Evolutionary conservation across 2,888 invertebrate species (phyloP).

Genomic region (Hypsopygia costalis): DNA sequence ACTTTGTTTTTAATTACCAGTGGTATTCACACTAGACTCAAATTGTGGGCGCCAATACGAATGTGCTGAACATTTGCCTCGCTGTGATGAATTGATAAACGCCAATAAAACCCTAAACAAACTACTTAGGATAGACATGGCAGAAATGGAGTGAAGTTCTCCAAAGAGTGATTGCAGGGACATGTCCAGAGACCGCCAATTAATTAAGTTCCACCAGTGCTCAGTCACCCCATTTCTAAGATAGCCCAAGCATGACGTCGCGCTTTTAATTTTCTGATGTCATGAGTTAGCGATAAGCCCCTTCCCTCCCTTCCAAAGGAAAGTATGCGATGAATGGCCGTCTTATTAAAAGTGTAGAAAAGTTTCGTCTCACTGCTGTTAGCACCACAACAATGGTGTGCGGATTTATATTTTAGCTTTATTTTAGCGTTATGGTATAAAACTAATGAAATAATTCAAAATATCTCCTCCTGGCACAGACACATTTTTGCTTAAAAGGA

Average conservation of each 20-base stretch:
- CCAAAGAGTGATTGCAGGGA: conserved; percentile 20
- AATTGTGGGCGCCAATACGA: no score
- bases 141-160: conserved; percentile 5
- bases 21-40: no score
- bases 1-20: no score
- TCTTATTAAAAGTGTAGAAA: conserved; percentile 71
- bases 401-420: conserved; percentile 27
- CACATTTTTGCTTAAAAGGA: no score
- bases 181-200: conserved; percentile 48
- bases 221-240: conserved; percentile 67
- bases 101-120: conserved; percentile 1
- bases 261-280: conserved; percentile 77
- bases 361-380: conserved; percentile 55
- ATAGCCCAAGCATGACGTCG: conserved; percentile 63
- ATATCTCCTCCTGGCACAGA: no score
- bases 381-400: conserved; percentile 34
- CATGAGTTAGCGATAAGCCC: conserved; percentile 69
- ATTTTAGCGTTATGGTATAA: no score
- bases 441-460: no score
- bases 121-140: conserved; percentile 1
- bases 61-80: no score
- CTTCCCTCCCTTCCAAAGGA: conserved; percentile 35
- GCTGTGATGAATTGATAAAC: no score
- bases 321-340: conserved; percentile 70
- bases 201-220: conserved; percentile 68